Evolutionary conservation across 1,140 invertebrate genomes (phyloP).

Genomic region (Eurosta solidaginis): DNA sequence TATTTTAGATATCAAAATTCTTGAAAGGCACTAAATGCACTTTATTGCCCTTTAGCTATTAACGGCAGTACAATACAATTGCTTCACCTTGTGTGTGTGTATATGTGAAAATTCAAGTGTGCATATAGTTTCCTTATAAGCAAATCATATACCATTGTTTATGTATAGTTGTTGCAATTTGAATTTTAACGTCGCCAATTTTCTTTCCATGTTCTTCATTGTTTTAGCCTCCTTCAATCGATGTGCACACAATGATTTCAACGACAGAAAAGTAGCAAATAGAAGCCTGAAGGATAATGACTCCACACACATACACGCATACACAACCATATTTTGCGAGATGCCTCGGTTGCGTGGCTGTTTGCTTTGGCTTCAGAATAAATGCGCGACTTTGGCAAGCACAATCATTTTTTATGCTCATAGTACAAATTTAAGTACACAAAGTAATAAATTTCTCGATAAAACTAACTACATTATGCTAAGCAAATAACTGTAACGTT

Average conservation of each 20-base stretch:
- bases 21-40: too few relatives aligned
- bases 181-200: constrained; percentile 17
- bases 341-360: background rate
- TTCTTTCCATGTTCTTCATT: background rate
- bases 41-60: too few relatives aligned
- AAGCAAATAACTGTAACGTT: background rate
- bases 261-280: background rate
- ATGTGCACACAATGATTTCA: background rate
- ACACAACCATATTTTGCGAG: too few relatives aligned
- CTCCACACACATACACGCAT: too few relatives aligned
- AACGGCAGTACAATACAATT: too few relatives aligned
- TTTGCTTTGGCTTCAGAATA: too few relatives aligned
- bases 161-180: background rate
- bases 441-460: constrained; percentile 24
- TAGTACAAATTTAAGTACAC: background rate
- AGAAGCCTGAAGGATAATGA: too few relatives aligned
- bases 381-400: background rate
- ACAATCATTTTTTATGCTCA: background rate
- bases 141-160: background rate
- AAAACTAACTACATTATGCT: background rate
- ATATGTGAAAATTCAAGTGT: background rate
- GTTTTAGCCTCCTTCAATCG: background rate
- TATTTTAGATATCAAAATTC: too few relatives aligned
- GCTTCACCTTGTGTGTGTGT: too few relatives aligned
- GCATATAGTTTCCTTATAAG: background rate